These are phyloP conservation scores for Zaprionus obscuricornis DNA, from an alignment of 2,888 invertebrate species.

Conservation along the genomic window DNA sequence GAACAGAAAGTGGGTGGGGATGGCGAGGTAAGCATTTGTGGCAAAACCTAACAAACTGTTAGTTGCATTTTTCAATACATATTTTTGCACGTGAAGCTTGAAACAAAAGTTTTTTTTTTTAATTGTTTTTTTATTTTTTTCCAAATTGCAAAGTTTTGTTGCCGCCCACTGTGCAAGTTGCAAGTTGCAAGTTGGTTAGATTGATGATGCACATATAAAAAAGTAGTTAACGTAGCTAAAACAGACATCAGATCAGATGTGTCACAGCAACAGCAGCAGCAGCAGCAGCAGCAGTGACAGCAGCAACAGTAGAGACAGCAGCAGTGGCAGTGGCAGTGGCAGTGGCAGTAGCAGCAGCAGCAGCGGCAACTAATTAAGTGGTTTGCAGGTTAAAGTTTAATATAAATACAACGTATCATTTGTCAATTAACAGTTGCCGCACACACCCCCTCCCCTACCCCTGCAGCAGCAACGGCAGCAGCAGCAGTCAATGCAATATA, in stretches of 20 bases:
- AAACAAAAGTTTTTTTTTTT: conserved; percentile 47
- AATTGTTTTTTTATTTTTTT: conserved; percentile 13
- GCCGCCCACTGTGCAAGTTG: conserved; percentile 32
- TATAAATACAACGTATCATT: conserved; percentile 70
- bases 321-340: conserved; percentile 35
- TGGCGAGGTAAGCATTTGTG: conserved; percentile 22
- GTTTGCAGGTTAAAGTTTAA: conserved; percentile 60
- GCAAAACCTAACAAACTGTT: conserved; percentile 34
- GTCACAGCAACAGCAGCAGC: conserved; percentile 27
- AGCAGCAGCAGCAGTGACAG: too few relatives aligned
- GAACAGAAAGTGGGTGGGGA: neutral
- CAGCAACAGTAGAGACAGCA: conserved; percentile 14
- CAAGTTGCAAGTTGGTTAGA: conserved; percentile 61
- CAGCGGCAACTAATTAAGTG: conserved; percentile 66
- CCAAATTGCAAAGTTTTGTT: neutral
- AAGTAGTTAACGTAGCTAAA: conserved; percentile 67
- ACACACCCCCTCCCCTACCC: neutral
- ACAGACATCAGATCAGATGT: conserved; percentile 25
- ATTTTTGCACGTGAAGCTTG: conserved; percentile 56
- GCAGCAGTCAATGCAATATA: conserved; percentile 4
- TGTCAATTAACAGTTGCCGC: conserved; percentile 55
- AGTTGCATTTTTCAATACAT: conserved; percentile 67
- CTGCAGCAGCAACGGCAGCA: conserved; percentile 10
- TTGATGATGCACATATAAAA: conserved; percentile 73
- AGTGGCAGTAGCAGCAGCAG: conserved; percentile 1